phyloP scores from a whole-genome alignment of 1,140 invertebrate genomes.

The Lordiphosa clarofinis region DNA sequence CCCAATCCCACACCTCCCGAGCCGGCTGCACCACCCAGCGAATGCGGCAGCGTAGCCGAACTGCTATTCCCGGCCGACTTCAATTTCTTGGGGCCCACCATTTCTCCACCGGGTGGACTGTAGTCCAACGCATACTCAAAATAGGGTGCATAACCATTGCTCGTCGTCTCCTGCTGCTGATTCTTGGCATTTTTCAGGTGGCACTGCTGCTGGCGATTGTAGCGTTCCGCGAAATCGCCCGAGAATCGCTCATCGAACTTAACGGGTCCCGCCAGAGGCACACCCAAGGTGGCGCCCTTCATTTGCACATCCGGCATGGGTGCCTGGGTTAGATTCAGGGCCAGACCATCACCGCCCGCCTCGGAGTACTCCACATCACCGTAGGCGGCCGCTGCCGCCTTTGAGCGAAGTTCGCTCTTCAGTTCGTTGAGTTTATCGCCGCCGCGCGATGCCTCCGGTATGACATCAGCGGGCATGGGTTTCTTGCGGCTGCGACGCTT shows the following conservation, averaged over 20 bases:
- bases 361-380: conserved; percentile 82
- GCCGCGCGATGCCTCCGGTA: conserved; percentile 87
- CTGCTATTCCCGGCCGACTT: conserved; percentile 47
- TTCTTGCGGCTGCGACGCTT: conserved; percentile 71
- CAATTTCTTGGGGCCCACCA: conserved; percentile 20
- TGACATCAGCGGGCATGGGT: conserved; percentile 76
- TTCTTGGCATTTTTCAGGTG: conserved; percentile 69
- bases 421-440: conserved; percentile 95
- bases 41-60: conserved; percentile 72
- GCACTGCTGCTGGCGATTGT: conserved; percentile 49
- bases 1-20: conserved; percentile 12
- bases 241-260: conserved; percentile 89
- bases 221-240: conserved; percentile 85
- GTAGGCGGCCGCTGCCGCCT: conserved; percentile 82
- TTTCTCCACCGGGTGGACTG: conserved; percentile 84
- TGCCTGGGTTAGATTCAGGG: conserved; percentile 66
- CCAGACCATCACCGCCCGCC: conserved; percentile 71
- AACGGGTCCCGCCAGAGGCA: conserved; percentile 88
- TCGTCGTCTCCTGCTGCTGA: conserved; percentile 80
- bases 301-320: conserved; percentile 74
- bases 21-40: conserved; percentile 20
- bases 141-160: conserved; percentile 93
- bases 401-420: conserved; percentile 92
- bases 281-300: conserved; percentile 81
- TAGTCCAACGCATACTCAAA: conserved; percentile 92